A percentile compares a stretch with the other conserved stretches of the same genome.
Conservation (phyloP, 2,888 invertebrate genomes). For the Acheta domesticus region DNA sequence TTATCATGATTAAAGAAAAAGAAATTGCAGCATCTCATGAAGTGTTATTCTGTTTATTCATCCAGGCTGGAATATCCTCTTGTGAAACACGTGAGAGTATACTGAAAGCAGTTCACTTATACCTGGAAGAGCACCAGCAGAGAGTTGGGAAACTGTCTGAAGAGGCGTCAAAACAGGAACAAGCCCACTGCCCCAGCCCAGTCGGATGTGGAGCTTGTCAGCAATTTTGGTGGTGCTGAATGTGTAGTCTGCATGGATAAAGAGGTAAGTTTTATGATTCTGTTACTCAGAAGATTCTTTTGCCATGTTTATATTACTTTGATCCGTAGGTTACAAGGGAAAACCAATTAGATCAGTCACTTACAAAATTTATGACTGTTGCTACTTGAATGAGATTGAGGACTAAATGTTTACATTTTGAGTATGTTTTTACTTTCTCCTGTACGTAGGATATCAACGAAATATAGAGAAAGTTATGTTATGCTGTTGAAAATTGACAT, state of each 20-base stretch:
- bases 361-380: no score
- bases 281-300: neutral
- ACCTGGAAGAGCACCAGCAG: conserved; percentile 28
- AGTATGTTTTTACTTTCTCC: no score
- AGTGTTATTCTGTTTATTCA: neutral
- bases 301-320: conserved; percentile 31
- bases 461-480: no score
- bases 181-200: conserved; percentile 36
- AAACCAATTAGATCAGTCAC: no score
- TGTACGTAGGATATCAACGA: no score
- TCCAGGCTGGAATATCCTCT: conserved; percentile 56
- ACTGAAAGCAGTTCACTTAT: conserved; percentile 58
- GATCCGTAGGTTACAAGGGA: no score
- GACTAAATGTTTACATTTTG: no score
- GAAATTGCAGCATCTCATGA: no score
- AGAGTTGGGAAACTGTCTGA: neutral
- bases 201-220: neutral
- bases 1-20: no score
- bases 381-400: no score
- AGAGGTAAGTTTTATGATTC: conserved; percentile 20
- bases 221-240: conserved; percentile 55
- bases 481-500: no score
- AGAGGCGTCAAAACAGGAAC: conserved; percentile 36
- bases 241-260: conserved; percentile 81
- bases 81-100: conserved; percentile 59